phyloP scores from a whole-genome alignment of 1,140 invertebrate genomes.

The Telenomus remus region DNA sequence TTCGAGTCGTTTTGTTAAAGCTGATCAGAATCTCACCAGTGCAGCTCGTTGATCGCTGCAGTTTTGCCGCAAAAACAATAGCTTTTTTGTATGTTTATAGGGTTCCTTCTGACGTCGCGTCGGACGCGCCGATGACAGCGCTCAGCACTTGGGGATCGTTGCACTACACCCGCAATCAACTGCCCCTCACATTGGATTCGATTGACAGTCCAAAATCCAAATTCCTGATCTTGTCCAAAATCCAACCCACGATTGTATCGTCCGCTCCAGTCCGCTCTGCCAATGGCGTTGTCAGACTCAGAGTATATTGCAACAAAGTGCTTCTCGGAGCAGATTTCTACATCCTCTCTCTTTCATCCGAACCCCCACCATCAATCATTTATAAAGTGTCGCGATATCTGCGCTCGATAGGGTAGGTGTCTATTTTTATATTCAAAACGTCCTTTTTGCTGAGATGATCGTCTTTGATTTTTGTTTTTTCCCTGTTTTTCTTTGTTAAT shows the following conservation, averaged over 20 bases:
- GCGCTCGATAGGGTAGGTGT: neutral
- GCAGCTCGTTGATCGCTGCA: neutral
- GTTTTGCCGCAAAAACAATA: slow-evolving; percentile 11
- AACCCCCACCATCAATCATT: neutral
- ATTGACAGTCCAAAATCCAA: too few species aligned
- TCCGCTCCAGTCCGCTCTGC: neutral
- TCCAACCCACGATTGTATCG: slow-evolving; percentile 1
- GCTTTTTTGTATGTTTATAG: slow-evolving; percentile 1
- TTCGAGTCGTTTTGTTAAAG: neutral
- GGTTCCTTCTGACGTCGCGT: slow-evolving; percentile 8
- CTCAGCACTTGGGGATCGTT: neutral
- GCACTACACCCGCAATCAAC: too few species aligned
- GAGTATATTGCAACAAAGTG: too few species aligned
- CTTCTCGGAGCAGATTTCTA: neutral
- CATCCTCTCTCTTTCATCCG: neutral
- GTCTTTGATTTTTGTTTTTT: too few species aligned
- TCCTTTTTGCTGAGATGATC: too few species aligned
- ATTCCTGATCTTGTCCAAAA: too few species aligned
- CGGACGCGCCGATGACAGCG: slow-evolving; percentile 15
- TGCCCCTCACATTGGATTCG: too few species aligned
- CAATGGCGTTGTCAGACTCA: slow-evolving; percentile 11
- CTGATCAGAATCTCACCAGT: slow-evolving; percentile 9
- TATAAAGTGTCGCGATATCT: neutral
- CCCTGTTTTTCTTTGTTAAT: too few species aligned
- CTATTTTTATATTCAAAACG: neutral